Percentiles rank a stretch among this genome's conserved stretches.
These are phyloP conservation scores for Eurystomus glaucurus DNA, from an alignment of 2,797 vertebrate species.

Conservation along the genomic window DNA sequence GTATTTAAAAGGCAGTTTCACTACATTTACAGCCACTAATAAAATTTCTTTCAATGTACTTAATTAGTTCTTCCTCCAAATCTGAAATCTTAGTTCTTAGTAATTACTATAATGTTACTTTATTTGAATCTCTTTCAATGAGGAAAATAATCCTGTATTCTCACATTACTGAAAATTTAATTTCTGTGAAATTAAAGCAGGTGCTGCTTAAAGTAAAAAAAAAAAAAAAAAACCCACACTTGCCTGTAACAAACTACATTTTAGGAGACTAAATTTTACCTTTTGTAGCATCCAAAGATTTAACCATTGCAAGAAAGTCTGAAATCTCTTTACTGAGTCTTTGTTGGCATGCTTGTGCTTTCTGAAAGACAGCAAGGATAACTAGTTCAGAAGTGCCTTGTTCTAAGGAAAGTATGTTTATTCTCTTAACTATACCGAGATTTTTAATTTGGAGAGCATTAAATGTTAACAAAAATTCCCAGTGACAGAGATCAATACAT, in stretches of 20 bases:
- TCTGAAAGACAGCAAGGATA: constrained; percentile 82
- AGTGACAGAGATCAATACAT: background rate
- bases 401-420: background rate
- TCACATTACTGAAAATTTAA: background rate
- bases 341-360: constrained; percentile 88
- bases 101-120: background rate
- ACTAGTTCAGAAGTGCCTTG: background rate
- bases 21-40: background rate
- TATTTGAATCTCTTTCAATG: background rate
- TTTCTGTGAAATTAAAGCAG: background rate
- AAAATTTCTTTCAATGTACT: background rate
- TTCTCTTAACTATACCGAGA: background rate
- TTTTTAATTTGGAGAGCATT: background rate
- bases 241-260: constrained; percentile 1
- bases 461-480: background rate
- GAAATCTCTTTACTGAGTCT: constrained; percentile 89
- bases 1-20: background rate
- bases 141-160: background rate
- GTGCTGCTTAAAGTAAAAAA: background rate
- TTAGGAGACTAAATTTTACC: constrained; percentile 80
- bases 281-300: constrained; percentile 83
- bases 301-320: constrained; percentile 89
- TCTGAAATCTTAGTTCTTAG: background rate
- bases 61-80: background rate
- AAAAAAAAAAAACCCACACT: background rate